Percentiles rank a stretch among this genome's conserved stretches.
These are phyloP conservation scores for Gobiocypris rarus DNA, from an alignment of 2,113 vertebrate genomes.

Conservation along the genomic window DNA sequence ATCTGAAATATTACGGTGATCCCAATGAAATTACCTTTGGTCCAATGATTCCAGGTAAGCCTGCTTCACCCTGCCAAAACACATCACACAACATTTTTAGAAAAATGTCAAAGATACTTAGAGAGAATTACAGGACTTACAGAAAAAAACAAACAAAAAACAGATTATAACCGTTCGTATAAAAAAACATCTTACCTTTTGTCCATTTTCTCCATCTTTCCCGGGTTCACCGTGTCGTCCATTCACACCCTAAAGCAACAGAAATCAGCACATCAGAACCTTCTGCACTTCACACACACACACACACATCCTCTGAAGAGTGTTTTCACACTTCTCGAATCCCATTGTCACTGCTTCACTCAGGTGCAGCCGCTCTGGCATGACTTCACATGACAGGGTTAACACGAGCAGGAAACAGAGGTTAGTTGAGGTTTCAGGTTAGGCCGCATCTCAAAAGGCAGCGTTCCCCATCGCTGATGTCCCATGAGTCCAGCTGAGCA, in stretches of 20 bases:
- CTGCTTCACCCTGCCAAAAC: constrained; percentile 84
- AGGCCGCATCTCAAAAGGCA: constrained; percentile 66
- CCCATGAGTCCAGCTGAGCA: constrained; percentile 25
- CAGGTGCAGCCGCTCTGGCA: not conserved
- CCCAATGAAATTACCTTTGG: constrained; percentile 78
- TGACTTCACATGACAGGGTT: too few relatives aligned
- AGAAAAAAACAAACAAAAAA: constrained; percentile 1
- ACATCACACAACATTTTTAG: not conserved
- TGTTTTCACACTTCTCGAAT: constrained; percentile 10
- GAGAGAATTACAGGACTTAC: not conserved
- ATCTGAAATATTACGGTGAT: not conserved
- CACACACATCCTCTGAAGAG: too few relatives aligned
- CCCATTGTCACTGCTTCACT: not conserved
- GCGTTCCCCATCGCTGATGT: constrained; percentile 65
- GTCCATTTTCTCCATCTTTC: constrained; percentile 78
- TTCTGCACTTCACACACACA: too few relatives aligned
- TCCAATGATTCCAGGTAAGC: constrained; percentile 79
- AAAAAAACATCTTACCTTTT: constrained; percentile 75
- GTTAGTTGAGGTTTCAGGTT: constrained; percentile 52
- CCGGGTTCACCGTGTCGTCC: constrained; percentile 81
- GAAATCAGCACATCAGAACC: not conserved
- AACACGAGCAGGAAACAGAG: too few relatives aligned
- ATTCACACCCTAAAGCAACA: constrained; percentile 78
- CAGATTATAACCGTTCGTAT: too few relatives aligned
- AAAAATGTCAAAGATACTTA: not conserved